These are phyloP conservation scores for Scyliorhinus canicula DNA, from an alignment of 2,797 vertebrate genomes.

Conservation along the genomic window DNA sequence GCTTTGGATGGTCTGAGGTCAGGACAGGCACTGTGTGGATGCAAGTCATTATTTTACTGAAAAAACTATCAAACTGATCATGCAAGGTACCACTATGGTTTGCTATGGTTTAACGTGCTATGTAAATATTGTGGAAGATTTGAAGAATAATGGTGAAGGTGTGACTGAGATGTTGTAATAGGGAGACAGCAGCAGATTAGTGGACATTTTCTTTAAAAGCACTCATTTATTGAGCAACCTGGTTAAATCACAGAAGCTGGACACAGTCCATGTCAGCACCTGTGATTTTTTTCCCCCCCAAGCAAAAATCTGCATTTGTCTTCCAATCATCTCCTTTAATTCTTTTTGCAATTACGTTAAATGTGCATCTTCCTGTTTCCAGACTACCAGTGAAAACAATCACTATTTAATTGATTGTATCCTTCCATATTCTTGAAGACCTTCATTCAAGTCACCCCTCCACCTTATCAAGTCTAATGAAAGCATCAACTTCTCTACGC, in stretches of 20 bases:
- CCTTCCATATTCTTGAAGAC: not conserved
- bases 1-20: not conserved
- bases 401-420: not conserved
- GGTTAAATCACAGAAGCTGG: not conserved
- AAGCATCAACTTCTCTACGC: not conserved
- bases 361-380: not conserved
- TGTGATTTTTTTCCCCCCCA: not conserved
- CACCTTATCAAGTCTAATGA: not conserved
- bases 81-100: not conserved
- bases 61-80: not conserved
- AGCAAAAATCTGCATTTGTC: not conserved
- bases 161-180: not conserved
- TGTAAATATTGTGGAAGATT: not conserved
- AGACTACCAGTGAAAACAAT: not conserved
- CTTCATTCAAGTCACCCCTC: not conserved
- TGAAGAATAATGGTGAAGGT: not conserved
- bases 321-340: not conserved
- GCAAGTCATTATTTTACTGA: not conserved
- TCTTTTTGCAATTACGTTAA: not conserved
- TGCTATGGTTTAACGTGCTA: not conserved
- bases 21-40: not conserved
- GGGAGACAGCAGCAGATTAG: not conserved
- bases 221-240: not conserved
- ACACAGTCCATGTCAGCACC: not conserved
- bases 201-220: not conserved